Conservation (phyloP, 2,113 vertebrate species). For the Corythaeola cristata region DNA sequence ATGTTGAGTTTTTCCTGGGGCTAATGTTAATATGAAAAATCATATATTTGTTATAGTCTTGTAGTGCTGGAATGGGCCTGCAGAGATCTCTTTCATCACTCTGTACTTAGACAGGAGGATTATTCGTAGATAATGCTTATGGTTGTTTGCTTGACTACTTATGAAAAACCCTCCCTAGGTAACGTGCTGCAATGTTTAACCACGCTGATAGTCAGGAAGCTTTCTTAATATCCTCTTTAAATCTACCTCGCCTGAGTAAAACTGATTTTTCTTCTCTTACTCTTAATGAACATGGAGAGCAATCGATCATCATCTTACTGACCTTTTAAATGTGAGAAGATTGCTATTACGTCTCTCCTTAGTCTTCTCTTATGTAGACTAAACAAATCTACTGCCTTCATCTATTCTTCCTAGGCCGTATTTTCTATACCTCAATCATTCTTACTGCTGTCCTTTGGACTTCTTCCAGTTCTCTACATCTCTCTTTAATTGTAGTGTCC, state of each 20-base stretch:
- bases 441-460: conserved; percentile 34
- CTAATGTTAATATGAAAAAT: background rate
- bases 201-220: background rate
- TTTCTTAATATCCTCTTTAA: background rate
- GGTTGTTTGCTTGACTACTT: background rate
- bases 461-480: conserved; percentile 10
- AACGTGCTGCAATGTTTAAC: background rate
- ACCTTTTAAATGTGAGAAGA: conserved; percentile 20
- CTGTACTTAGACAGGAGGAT: background rate
- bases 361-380: conserved; percentile 53
- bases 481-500: background rate
- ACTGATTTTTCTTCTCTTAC: background rate
- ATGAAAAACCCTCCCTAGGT: background rate
- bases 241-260: background rate
- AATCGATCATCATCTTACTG: conserved; percentile 4
- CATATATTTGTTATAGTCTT: background rate
- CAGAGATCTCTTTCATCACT: background rate
- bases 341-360: conserved; percentile 1
- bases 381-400: conserved; percentile 64
- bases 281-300: background rate
- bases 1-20: background rate
- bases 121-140: background rate
- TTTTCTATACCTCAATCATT: background rate
- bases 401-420: conserved; percentile 15
- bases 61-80: background rate